phyloP scores from a whole-genome alignment of 2,113 vertebrate species.

The Psilopsiagon aurifrons region DNA sequence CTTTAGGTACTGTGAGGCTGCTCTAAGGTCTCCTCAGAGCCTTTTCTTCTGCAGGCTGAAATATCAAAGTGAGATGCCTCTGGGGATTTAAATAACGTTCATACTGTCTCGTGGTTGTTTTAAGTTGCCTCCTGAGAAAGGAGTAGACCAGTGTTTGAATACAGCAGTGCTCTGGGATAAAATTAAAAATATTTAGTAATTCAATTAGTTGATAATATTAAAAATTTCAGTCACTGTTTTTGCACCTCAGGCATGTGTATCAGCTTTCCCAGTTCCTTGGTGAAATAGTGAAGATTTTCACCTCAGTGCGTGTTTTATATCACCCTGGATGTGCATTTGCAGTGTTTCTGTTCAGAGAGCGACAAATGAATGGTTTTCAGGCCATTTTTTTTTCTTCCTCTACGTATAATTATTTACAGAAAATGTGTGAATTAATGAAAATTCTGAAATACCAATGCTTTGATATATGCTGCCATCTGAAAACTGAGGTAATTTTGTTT shows the following conservation, averaged over 20 bases:
- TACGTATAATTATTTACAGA: not conserved
- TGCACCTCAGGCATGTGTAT: not conserved
- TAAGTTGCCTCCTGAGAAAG: not conserved
- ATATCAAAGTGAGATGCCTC: not conserved
- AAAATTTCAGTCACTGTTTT: not conserved
- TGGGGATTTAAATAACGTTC: not conserved
- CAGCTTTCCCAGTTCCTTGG: not conserved
- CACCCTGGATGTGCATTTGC: not conserved
- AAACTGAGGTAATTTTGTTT: not conserved
- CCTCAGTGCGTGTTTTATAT: not conserved
- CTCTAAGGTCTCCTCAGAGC: not conserved
- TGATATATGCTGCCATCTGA: not conserved
- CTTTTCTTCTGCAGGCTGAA: not conserved
- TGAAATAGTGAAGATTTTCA: slow-evolving; percentile 11
- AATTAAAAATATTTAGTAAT: not conserved
- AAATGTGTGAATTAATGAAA: not conserved
- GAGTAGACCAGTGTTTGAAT: fast-evolving
- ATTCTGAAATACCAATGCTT: not conserved
- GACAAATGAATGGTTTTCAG: not conserved
- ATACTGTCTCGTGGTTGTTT: not conserved
- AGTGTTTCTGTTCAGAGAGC: not conserved
- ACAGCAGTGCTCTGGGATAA: not conserved
- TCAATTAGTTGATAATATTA: not conserved
- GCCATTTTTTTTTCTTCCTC: not conserved
- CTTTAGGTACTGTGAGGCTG: not conserved